A percentile compares a stretch with the other conserved stretches of the same genome.
Evolutionary conservation across 2,888 invertebrate species (phyloP).

Genomic region (Pheosia gnoma): DNA sequence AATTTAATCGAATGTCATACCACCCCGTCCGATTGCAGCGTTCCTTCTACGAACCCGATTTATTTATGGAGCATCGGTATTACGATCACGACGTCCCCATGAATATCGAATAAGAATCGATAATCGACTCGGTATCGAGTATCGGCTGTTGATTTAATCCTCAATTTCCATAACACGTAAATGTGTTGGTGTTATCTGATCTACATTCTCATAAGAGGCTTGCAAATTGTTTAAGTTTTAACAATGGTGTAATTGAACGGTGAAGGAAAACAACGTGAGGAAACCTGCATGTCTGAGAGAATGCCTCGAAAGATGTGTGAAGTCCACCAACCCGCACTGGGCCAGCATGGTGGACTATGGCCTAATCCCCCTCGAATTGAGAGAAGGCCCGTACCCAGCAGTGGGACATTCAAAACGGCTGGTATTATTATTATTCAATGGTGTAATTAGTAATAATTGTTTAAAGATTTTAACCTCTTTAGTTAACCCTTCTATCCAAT

Average conservation of each 20-base stretch:
- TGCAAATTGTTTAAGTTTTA: background rate
- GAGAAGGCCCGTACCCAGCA: no score
- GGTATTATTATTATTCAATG: no score
- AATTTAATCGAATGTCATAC: slow-evolving; percentile 27
- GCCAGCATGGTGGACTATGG: no score
- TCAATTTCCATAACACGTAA: slow-evolving; percentile 36
- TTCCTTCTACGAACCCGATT: slow-evolving; percentile 23
- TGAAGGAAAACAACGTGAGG: no score
- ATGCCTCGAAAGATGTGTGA: no score
- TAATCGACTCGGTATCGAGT: slow-evolving; percentile 37
- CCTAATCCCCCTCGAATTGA: no score
- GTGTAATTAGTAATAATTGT: no score
- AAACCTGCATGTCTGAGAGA: no score
- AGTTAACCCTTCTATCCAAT: no score
- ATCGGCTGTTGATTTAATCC: slow-evolving; percentile 33
- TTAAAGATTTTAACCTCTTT: no score
- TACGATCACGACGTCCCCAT: slow-evolving; percentile 35
- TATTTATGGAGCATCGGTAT: slow-evolving; percentile 30
- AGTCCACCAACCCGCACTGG: no score
- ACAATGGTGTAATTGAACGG: background rate
- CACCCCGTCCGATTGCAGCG: slow-evolving; percentile 23
- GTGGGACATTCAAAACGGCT: background rate
- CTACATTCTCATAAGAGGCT: background rate
- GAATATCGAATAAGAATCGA: slow-evolving; percentile 42
- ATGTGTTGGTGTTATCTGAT: background rate